phyloP scores from a whole-genome alignment of 2,797 vertebrate species.

The Liasis olivaceus region DNA sequence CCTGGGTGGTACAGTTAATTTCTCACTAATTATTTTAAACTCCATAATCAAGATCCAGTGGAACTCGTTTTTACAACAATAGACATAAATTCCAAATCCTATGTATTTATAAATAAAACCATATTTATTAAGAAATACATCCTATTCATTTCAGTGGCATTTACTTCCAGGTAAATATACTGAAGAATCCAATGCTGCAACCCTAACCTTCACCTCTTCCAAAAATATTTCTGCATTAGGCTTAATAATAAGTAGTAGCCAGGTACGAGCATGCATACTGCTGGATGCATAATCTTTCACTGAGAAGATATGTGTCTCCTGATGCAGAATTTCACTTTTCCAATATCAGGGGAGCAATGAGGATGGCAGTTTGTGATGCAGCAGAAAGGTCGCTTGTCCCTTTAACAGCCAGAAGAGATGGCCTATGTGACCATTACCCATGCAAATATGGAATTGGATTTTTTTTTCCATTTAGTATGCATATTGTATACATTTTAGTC shows the following conservation, averaged over 20 bases:
- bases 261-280: not conserved
- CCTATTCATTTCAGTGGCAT: not conserved
- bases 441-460: not conserved
- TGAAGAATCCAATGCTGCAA: not conserved
- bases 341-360: too few species aligned
- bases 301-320: not conserved
- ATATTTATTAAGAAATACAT: not conserved
- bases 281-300: not conserved
- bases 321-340: not conserved
- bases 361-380: not conserved
- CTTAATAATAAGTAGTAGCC: not conserved
- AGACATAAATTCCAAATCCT: not conserved
- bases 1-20: not conserved
- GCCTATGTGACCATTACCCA: not conserved
- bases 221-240: not conserved
- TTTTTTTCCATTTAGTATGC: not conserved
- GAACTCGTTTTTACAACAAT: not conserved
- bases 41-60: not conserved
- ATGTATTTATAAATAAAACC: not conserved
- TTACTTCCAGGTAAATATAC: not conserved
- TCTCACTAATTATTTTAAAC: not conserved
- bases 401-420: not conserved
- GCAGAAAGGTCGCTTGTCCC: not conserved
- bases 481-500: not conserved
- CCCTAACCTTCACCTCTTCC: not conserved